These are phyloP conservation scores for Piliocolobus tephrosceles DNA, from an alignment of 2,113 vertebrate genomes.

Conservation along the genomic window DNA sequence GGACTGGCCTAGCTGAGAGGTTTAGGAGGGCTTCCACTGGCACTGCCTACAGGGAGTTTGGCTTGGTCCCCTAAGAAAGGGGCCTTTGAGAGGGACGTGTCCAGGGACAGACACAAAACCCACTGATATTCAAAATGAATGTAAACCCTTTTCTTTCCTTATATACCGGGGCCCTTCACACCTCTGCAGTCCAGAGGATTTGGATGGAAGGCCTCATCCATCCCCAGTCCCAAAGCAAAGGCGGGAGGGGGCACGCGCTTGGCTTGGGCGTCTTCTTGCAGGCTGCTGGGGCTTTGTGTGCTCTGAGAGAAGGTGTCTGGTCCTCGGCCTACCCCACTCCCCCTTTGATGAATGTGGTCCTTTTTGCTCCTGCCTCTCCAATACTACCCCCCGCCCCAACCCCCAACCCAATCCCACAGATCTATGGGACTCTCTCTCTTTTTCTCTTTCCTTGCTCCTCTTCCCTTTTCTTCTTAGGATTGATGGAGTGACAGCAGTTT, in stretches of 20 bases:
- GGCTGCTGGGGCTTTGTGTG: not conserved
- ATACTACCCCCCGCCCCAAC: accelerated
- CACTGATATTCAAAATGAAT: not conserved
- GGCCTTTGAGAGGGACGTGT: not conserved
- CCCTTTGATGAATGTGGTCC: not conserved
- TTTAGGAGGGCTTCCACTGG: not conserved
- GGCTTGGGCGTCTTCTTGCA: accelerated
- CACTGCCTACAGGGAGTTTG: not conserved
- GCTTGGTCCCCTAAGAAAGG: too few relatives aligned
- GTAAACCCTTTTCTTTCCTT: not conserved
- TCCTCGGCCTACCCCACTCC: not conserved
- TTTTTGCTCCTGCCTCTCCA: not conserved
- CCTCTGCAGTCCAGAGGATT: not conserved
- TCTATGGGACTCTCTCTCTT: not conserved
- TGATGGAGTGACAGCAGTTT: not conserved
- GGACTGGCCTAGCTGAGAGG: not conserved
- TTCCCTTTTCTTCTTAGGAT: slow-evolving; percentile 38
- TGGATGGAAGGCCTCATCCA: not conserved
- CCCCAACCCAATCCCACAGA: not conserved
- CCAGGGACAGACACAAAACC: not conserved
- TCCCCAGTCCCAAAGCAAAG: not conserved
- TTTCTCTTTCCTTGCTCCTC: not conserved
- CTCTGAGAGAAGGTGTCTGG: not conserved
- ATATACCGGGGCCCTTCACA: not conserved
- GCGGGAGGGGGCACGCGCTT: not conserved